phyloP scores from a whole-genome alignment of 2,797 vertebrate species.

The Coccyzus lansbergi region DNA sequence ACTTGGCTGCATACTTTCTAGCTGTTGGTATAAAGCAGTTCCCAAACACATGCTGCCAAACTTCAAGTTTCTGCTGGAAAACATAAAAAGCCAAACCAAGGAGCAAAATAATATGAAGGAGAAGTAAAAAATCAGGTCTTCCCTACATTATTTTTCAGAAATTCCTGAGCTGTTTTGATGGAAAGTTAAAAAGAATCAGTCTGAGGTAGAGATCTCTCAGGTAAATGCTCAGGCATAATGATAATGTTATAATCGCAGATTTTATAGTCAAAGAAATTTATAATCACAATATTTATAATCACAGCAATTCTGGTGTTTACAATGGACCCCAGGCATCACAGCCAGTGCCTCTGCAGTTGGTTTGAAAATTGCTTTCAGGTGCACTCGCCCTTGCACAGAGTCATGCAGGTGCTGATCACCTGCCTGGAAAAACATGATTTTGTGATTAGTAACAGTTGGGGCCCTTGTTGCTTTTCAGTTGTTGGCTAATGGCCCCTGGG shows the following conservation, averaged over 20 bases:
- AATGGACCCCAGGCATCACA: not conserved
- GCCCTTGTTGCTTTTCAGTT: not conserved
- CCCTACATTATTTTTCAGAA: not conserved
- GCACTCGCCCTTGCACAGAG: not conserved
- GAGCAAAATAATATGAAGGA: not conserved
- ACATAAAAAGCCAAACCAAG: not conserved
- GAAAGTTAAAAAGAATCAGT: not conserved
- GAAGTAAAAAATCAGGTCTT: not conserved
- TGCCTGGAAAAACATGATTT: not conserved
- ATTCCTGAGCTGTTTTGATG: not conserved
- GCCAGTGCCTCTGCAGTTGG: accelerated
- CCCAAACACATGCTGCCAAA: not conserved
- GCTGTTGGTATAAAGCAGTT: not conserved
- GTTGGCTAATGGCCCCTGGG: accelerated
- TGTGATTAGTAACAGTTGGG: not conserved
- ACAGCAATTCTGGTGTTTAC: not conserved
- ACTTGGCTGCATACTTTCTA: not conserved
- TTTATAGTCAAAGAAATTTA: not conserved
- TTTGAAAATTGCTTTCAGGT: not conserved
- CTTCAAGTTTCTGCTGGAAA: not conserved
- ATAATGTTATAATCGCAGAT: not conserved
- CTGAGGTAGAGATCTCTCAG: not conserved
- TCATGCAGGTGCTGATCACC: not conserved
- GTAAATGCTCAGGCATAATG: not conserved
- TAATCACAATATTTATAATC: not conserved